These are phyloP conservation scores for Cinclus cinclus DNA, from an alignment of 2,113 vertebrate species.

Conservation along the genomic window DNA sequence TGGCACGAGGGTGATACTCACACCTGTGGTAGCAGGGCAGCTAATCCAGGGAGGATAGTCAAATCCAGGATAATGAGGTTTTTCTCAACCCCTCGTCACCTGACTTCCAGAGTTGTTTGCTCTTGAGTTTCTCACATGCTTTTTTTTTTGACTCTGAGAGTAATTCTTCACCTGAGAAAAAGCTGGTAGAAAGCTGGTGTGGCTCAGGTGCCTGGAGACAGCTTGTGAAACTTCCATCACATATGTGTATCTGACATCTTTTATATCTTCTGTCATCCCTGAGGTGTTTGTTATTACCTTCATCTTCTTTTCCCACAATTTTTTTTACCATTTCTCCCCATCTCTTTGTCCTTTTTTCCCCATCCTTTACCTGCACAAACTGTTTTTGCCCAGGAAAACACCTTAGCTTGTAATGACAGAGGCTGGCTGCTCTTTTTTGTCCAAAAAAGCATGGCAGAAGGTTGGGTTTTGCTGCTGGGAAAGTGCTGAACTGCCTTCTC, in stretches of 20 bases:
- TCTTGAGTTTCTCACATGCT: rapidly evolving
- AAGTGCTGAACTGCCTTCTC: not conserved
- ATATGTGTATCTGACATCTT: not conserved
- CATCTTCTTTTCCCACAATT: not conserved
- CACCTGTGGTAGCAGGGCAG: rapidly evolving
- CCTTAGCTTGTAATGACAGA: not conserved
- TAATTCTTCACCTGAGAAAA: not conserved
- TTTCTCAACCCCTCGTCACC: not conserved
- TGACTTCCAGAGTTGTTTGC: not conserved
- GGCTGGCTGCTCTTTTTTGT: not conserved
- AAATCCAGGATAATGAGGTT: not conserved
- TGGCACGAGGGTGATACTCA: not conserved
- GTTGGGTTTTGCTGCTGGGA: not conserved
- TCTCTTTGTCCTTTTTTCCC: not conserved
- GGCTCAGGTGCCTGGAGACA: not conserved
- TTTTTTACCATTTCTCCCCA: not conserved
- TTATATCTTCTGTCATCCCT: not conserved
- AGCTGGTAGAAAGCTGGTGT: not conserved
- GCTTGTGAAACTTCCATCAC: not conserved
- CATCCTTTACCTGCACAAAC: not conserved
- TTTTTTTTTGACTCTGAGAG: not conserved
- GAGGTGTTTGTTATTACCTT: not conserved
- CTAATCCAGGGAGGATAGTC: not conserved
- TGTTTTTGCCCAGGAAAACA: not conserved
- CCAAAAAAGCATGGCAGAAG: not conserved